Percentiles rank a stretch among this genome's conserved stretches.
Evolutionary conservation across 1,140 invertebrate genomes (phyloP).

Genomic region (Drosophila pruinosa): DNA sequence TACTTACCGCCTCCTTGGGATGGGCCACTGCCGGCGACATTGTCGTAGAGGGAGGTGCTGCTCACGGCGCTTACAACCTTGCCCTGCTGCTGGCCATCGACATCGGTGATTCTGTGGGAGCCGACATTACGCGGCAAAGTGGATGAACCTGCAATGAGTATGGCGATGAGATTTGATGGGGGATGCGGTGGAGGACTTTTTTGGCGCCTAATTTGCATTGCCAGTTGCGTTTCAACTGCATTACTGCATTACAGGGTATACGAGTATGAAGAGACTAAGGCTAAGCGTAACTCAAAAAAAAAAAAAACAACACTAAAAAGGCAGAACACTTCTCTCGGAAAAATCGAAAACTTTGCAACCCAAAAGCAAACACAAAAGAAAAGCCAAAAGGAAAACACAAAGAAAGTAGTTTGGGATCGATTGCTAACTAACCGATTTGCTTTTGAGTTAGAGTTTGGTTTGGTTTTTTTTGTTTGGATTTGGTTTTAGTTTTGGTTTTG

Average conservation of each 20-base stretch:
- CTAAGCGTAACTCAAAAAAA: neutral
- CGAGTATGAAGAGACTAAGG: neutral
- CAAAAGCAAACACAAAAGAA: neutral
- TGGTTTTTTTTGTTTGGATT: slow-evolving; percentile 16
- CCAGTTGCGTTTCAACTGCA: slow-evolving; percentile 16
- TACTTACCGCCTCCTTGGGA: slow-evolving; percentile 56
- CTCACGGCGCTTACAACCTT: slow-evolving; percentile 92
- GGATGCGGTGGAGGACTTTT: slow-evolving; percentile 61
- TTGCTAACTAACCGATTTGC: slow-evolving; percentile 17
- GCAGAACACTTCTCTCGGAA: too few relatives aligned
- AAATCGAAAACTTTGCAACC: neutral
- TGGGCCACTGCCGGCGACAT: slow-evolving; percentile 86
- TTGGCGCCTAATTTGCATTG: slow-evolving; percentile 42
- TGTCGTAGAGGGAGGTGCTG: slow-evolving; percentile 94
- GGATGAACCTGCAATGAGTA: slow-evolving; percentile 87
- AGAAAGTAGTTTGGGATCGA: neutral
- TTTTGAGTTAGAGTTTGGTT: slow-evolving; percentile 2
- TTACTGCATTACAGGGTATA: slow-evolving; percentile 3
- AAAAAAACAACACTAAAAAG: too few relatives aligned
- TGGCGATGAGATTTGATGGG: slow-evolving; percentile 80
- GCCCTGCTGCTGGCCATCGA: slow-evolving; percentile 83
- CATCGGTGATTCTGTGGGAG: slow-evolving; percentile 85
- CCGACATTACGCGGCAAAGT: slow-evolving; percentile 92
- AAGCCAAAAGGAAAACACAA: neutral
- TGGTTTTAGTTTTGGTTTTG: slow-evolving; percentile 26